Percentiles rank a stretch among this genome's conserved stretches.
phyloP scores from a whole-genome alignment of 2,888 invertebrate genomes.

The Xylophagus ater region DNA sequence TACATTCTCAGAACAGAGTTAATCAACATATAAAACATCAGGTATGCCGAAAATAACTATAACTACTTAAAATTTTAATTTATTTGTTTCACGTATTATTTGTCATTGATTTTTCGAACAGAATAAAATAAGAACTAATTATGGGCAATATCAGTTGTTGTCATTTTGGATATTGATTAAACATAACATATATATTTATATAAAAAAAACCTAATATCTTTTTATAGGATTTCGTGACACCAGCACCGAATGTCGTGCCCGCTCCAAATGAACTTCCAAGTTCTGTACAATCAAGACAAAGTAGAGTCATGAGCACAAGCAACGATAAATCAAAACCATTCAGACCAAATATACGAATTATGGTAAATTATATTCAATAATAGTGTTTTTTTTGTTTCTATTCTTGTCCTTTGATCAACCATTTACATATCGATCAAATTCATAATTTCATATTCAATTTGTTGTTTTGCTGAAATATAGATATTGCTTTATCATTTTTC shows the following conservation, averaged over 20 bases:
- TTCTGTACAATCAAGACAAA: constrained; percentile 20
- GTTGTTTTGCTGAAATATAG: neutral
- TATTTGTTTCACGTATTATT: no score
- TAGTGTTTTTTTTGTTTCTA: constrained; percentile 26
- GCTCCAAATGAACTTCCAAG: constrained; percentile 18
- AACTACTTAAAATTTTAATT: no score
- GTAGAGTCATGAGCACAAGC: constrained; percentile 28
- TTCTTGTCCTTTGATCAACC: neutral
- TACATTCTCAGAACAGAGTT: no score
- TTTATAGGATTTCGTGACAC: neutral
- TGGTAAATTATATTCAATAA: constrained; percentile 17
- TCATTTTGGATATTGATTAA: neutral
- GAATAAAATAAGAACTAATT: neutral
- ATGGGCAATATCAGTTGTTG: neutral
- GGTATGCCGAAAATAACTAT: no score
- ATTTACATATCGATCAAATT: neutral
- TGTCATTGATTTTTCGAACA: no score
- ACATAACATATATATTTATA: neutral
- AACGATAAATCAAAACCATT: constrained; percentile 25
- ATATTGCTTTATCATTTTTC: neutral
- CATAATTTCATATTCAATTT: neutral
- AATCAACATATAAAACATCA: no score
- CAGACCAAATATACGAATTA: constrained; percentile 15
- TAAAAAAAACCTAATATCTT: neutral
- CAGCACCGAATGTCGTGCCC: neutral